Percentiles rank a stretch among this genome's conserved stretches.
Conservation (phyloP, 1,140 invertebrate species). For the Aphis craccivora region DNA sequence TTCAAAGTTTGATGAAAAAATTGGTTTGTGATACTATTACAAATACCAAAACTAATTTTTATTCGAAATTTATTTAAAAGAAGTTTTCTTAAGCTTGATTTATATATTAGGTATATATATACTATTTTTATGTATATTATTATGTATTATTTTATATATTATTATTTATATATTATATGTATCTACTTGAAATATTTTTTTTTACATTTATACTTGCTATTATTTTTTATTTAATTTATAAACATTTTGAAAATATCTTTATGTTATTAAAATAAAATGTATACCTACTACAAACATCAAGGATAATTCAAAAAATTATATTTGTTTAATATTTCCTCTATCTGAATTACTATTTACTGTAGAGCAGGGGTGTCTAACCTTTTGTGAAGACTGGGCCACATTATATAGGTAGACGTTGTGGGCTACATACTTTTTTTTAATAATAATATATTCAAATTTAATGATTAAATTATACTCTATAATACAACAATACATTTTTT, state of each 20-base stretch:
- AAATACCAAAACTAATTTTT: conserved; percentile 38
- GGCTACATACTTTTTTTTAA: too few relatives aligned
- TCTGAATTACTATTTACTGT: background rate
- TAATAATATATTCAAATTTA: too few relatives aligned
- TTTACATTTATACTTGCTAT: background rate
- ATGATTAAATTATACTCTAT: too few relatives aligned
- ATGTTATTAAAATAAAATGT: background rate
- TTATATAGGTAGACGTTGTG: too few relatives aligned
- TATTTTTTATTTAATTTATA: background rate
- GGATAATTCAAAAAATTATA: background rate
- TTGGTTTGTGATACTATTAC: conserved; percentile 25
- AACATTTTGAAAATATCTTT: background rate
- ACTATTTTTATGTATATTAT: background rate
- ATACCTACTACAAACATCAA: background rate
- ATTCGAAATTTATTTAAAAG: conserved; percentile 1
- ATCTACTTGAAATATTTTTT: background rate
- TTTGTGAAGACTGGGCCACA: too few relatives aligned
- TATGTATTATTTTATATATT: background rate
- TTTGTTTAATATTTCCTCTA: background rate
- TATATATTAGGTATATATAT: background rate
- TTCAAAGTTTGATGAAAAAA: conserved; percentile 49
- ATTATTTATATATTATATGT: background rate
- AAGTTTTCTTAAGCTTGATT: background rate
- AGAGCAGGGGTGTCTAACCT: too few relatives aligned
- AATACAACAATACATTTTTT: too few relatives aligned